These are phyloP conservation scores for Rhodophaea formosa DNA, from an alignment of 2,888 invertebrate species.

Conservation along the genomic window DNA sequence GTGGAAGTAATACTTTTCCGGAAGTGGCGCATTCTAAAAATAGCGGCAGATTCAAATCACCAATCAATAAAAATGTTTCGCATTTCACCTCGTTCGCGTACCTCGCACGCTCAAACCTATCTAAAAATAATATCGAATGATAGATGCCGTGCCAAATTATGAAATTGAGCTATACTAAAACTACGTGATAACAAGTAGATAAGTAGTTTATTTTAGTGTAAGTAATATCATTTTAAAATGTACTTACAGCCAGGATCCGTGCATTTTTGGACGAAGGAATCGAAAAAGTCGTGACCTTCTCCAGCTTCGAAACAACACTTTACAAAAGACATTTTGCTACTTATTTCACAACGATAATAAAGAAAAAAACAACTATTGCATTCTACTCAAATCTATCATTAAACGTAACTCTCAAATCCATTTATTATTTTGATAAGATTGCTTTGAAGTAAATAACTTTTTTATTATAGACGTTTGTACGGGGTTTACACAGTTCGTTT, in stretches of 20 bases:
- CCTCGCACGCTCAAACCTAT: neutral
- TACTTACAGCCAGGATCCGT: conserved; percentile 92
- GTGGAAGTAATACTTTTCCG: no score
- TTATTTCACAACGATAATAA: conserved; percentile 16
- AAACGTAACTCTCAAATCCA: neutral
- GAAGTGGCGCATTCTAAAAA: no score
- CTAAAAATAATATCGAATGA: neutral
- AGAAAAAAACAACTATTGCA: neutral
- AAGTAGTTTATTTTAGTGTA: neutral
- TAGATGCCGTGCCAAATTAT: neutral
- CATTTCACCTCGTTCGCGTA: neutral
- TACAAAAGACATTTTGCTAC: conserved; percentile 82
- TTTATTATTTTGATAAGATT: neutral
- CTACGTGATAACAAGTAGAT: neutral
- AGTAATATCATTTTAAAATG: conserved; percentile 14
- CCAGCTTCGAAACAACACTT: conserved; percentile 90
- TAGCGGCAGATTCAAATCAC: conserved; percentile 28
- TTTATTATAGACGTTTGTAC: conserved; percentile 4
- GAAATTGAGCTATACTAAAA: neutral
- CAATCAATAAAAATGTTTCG: conserved; percentile 37
- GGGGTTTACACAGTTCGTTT: conserved; percentile 1
- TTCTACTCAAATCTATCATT: neutral
- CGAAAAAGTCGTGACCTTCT: conserved; percentile 87
- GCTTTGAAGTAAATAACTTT: neutral
- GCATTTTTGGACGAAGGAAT: conserved; percentile 88